Evolutionary conservation across 2,888 invertebrate species (phyloP).

Genomic region (Catocala nupta): DNA sequence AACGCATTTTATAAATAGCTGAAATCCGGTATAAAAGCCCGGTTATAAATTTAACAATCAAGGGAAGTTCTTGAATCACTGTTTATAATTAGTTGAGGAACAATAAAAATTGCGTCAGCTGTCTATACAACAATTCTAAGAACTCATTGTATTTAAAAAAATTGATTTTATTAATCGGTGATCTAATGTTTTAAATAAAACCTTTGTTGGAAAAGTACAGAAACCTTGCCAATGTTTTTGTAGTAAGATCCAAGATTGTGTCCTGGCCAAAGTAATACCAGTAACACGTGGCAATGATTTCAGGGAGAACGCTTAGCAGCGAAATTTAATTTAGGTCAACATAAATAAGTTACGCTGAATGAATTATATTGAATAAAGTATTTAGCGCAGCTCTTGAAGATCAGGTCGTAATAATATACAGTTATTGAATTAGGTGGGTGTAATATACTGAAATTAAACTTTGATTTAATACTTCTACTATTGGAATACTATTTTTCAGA

Average conservation of each 20-base stretch:
- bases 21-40: slow-evolving; percentile 36
- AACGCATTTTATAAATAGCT: slow-evolving; percentile 45
- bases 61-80: slow-evolving; percentile 47
- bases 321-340: slow-evolving; percentile 18
- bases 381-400: not conserved
- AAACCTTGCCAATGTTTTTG: not conserved
- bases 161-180: slow-evolving; percentile 6
- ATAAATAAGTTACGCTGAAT: slow-evolving; percentile 17
- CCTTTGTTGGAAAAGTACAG: slow-evolving; percentile 6
- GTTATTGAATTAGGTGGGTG: too few species aligned
- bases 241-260: not conserved
- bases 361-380: slow-evolving; percentile 8
- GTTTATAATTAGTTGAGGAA: slow-evolving; percentile 44
- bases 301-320: slow-evolving; percentile 10
- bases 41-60: slow-evolving; percentile 49
- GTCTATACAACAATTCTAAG: slow-evolving; percentile 6
- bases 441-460: too few species aligned
- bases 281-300: slow-evolving; percentile 3
- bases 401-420: not conserved
- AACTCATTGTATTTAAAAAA: slow-evolving; percentile 18
- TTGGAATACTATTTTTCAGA: too few species aligned
- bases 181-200: slow-evolving; percentile 1
- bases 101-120: slow-evolving; percentile 34
- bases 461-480: too few species aligned
- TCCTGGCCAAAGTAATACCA: not conserved